These are phyloP conservation scores for Ichneumon xanthorius DNA, from an alignment of 2,888 invertebrate genomes.

Conservation along the genomic window DNA sequence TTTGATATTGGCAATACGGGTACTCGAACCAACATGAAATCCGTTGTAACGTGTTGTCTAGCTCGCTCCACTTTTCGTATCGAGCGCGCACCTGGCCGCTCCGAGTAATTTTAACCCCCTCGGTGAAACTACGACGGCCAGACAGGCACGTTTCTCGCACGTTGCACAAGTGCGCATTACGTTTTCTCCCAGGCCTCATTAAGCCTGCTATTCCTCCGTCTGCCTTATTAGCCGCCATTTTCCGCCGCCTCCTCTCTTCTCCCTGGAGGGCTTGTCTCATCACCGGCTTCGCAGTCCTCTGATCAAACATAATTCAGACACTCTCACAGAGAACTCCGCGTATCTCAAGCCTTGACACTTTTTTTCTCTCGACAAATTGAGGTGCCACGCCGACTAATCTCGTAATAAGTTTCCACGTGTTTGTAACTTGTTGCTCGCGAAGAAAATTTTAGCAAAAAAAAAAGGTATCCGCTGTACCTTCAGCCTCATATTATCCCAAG, in stretches of 20 bases:
- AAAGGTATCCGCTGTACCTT: neutral
- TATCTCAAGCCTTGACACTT: neutral
- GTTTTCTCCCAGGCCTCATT: constrained; percentile 38
- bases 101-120: constrained; percentile 29
- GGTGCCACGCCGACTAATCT: neutral
- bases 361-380: neutral
- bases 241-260: constrained; percentile 36
- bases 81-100: constrained; percentile 58
- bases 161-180: constrained; percentile 45
- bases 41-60: constrained; percentile 23
- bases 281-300: constrained; percentile 23
- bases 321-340: constrained; percentile 13
- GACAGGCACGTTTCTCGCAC: constrained; percentile 45
- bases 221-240: constrained; percentile 41
- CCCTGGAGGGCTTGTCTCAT: constrained; percentile 21
- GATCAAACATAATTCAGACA: constrained; percentile 38
- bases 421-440: constrained; percentile 32
- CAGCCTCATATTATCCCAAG: neutral
- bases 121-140: constrained; percentile 22
- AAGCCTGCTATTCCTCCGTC: neutral
- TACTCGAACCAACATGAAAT: constrained; percentile 4
- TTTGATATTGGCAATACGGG: constrained; percentile 4
- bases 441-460: neutral
- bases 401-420: neutral
- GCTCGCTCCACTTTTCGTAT: constrained; percentile 71